These are phyloP conservation scores for Ellobium chinense DNA, from an alignment of 2,888 invertebrate genomes.

Conservation along the genomic window DNA sequence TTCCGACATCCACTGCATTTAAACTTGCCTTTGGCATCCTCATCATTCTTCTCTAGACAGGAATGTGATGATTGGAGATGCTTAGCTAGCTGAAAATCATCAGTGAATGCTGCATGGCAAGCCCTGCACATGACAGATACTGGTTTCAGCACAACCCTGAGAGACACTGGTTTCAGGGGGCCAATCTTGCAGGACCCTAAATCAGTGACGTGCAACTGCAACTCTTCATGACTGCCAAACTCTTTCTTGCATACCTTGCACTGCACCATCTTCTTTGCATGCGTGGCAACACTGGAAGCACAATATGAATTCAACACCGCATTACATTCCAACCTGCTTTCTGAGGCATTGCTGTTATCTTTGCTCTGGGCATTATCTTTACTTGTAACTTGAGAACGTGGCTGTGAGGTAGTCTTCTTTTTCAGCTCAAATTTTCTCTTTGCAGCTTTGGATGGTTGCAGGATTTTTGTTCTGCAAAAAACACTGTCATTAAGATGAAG, in stretches of 20 bases:
- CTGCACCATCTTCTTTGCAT: not conserved
- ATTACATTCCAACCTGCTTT: no score
- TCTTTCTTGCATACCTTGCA: not conserved
- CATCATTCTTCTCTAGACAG: not conserved
- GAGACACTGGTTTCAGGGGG: not conserved
- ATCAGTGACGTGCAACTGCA: not conserved
- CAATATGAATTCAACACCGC: no score
- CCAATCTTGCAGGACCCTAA: not conserved
- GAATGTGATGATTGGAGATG: not conserved
- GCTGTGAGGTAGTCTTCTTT: no score
- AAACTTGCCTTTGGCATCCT: not conserved
- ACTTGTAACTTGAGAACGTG: no score
- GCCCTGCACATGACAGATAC: constrained; percentile 5
- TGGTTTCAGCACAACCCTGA: not conserved
- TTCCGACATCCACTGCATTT: no score
- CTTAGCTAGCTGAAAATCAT: not conserved
- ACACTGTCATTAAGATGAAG: no score
- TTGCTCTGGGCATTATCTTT: no score
- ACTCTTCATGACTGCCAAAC: not conserved
- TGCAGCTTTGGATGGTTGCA: no score
- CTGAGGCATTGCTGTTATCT: no score
- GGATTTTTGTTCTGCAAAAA: no score
- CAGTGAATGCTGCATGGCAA: constrained; percentile 6
- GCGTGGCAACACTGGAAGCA: no score
- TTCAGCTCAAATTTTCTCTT: no score